These are phyloP conservation scores for Poecilia latipinna DNA, from an alignment of 2,113 vertebrate species.

Conservation along the genomic window DNA sequence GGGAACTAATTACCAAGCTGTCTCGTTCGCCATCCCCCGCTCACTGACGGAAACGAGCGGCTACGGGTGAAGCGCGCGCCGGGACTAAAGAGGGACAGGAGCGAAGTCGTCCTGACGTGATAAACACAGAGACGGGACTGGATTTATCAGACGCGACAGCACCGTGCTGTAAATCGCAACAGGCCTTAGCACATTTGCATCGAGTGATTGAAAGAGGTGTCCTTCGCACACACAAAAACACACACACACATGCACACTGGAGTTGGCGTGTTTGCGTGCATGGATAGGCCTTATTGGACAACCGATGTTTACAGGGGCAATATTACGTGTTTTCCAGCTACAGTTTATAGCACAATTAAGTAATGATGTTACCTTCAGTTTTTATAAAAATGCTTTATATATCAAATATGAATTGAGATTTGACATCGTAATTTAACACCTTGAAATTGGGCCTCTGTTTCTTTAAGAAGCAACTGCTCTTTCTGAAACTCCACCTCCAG, in stretches of 20 bases:
- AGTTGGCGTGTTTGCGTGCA: constrained; percentile 8
- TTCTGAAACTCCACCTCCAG: no score
- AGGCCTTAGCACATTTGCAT: constrained; percentile 65
- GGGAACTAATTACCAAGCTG: constrained; percentile 77
- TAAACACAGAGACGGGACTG: constrained; percentile 69
- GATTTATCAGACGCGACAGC: constrained; percentile 66
- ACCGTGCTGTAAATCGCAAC: constrained; percentile 66
- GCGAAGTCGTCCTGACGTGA: constrained; percentile 72
- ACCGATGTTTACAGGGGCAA: background rate
- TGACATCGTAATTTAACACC: no score
- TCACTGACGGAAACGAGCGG: constrained; percentile 57
- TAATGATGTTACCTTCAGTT: no score
- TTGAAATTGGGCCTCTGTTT: no score
- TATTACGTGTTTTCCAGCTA: no score
- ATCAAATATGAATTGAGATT: no score
- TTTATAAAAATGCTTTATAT: no score
- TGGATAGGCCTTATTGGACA: constrained; percentile 29
- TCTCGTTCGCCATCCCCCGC: constrained; percentile 39
- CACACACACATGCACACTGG: background rate
- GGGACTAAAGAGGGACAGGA: constrained; percentile 66
- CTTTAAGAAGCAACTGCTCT: no score
- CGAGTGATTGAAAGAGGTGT: constrained; percentile 67
- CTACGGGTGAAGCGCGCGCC: constrained; percentile 48
- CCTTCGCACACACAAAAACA: constrained; percentile 36
- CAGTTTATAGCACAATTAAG: no score